Percentiles rank a stretch among this genome's conserved stretches.
These are phyloP conservation scores for Atta texana DNA, from an alignment of 1,140 invertebrate species.

Conservation along the genomic window DNA sequence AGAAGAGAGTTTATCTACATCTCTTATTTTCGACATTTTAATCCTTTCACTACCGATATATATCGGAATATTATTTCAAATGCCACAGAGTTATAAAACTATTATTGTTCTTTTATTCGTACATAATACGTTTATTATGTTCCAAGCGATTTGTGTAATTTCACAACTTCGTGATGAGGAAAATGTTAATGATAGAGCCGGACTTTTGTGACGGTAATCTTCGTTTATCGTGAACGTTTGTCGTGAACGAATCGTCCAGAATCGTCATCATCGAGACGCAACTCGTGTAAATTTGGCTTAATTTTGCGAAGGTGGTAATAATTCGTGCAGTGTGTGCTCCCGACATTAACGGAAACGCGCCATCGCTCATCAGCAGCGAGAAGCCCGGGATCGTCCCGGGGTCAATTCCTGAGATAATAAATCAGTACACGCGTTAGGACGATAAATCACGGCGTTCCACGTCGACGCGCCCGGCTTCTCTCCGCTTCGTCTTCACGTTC, in stretches of 20 bases:
- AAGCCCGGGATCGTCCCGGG: conserved; percentile 58
- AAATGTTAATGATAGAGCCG: background rate
- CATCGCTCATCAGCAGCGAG: conserved; percentile 61
- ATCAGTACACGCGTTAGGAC: conserved; percentile 70
- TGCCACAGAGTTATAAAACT: background rate
- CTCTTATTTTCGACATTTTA: conserved; percentile 54
- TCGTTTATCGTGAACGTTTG: background rate
- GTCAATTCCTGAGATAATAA: conserved; percentile 72
- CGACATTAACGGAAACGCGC: conserved; percentile 69
- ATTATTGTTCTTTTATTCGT: conserved; percentile 28
- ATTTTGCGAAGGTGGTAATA: conserved; percentile 70
- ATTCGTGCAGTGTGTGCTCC: conserved; percentile 64
- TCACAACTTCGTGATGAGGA: background rate
- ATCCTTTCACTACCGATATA: conserved; percentile 31
- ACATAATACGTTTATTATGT: conserved; percentile 29
- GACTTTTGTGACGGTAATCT: background rate
- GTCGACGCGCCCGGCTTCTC: conserved; percentile 48
- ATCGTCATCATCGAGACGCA: background rate
- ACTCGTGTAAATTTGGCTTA: conserved; percentile 45
- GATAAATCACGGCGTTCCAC: conserved; percentile 69
- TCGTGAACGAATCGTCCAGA: background rate
- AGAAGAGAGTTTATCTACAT: conserved; percentile 26
- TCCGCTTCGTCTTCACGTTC: conserved; percentile 31
- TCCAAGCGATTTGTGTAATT: background rate
- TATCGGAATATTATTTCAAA: conserved; percentile 13